phyloP scores from a whole-genome alignment of 2,888 invertebrate species.

The Eustalomyia histrio region DNA sequence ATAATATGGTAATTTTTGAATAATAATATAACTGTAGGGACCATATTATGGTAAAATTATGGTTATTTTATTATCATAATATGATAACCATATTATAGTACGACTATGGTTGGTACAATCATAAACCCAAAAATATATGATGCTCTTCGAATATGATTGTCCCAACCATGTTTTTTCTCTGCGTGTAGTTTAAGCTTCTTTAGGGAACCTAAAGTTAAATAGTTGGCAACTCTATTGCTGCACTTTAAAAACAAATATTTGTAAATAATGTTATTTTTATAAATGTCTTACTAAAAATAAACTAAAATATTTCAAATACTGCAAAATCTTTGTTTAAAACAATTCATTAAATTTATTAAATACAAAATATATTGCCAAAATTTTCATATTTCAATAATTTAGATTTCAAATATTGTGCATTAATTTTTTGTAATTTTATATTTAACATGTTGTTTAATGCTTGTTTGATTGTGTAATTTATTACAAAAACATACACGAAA shows the following conservation, averaged over 20 bases:
- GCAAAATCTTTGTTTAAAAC: background rate
- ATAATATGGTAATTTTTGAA: too few species aligned
- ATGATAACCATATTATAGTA: too few species aligned
- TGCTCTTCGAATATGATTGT: too few species aligned
- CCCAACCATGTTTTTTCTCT: too few species aligned
- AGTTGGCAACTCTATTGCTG: too few species aligned
- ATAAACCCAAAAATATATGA: too few species aligned
- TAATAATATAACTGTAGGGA: too few species aligned
- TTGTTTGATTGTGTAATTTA: constrained; percentile 61
- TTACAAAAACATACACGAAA: constrained; percentile 37
- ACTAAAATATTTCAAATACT: background rate
- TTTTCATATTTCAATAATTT: background rate
- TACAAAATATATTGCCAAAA: background rate
- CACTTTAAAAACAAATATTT: background rate
- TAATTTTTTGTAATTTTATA: constrained; percentile 32
- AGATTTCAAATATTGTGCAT: constrained; percentile 9
- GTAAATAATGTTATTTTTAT: background rate
- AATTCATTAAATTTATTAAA: background rate
- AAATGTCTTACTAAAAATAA: background rate
- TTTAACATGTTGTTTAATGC: constrained; percentile 56
- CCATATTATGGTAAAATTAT: too few species aligned
- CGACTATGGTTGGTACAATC: too few species aligned
- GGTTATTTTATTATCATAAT: too few species aligned
- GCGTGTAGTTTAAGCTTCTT: too few species aligned
- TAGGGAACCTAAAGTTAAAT: too few species aligned